Evolutionary conservation across 1,140 invertebrate genomes (phyloP).

Genomic region (Choristoneura fumiferana): DNA sequence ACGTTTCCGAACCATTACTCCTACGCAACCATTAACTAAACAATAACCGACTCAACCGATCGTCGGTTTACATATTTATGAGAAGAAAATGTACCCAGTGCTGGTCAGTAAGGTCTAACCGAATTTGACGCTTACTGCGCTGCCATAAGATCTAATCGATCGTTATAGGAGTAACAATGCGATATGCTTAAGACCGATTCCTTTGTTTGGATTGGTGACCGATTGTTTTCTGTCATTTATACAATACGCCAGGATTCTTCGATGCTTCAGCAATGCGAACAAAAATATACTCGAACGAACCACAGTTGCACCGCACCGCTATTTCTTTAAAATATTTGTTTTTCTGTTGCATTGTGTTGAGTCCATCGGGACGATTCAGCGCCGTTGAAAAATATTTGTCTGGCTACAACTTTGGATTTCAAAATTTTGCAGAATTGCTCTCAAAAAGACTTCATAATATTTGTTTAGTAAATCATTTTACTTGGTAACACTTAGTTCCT

Average conservation of each 20-base stretch:
- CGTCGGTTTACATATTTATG: constrained; percentile 34
- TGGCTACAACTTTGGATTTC: not conserved
- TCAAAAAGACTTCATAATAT: no score
- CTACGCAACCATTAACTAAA: constrained; percentile 35
- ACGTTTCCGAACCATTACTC: constrained; percentile 29
- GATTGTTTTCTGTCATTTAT: constrained; percentile 19
- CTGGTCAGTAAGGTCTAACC: not conserved
- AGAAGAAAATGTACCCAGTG: constrained; percentile 12
- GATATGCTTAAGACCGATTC: constrained; percentile 8
- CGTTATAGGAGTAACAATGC: constrained; percentile 2
- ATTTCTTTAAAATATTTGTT: constrained; percentile 15
- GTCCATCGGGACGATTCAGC: constrained; percentile 10
- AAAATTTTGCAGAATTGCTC: not conserved
- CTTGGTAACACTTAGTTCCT: no score
- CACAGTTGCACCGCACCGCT: not conserved
- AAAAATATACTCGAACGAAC: constrained; percentile 2
- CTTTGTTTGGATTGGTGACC: constrained; percentile 16
- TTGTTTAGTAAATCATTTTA: no score
- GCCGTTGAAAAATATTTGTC: constrained; percentile 13
- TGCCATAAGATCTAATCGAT: constrained; percentile 4
- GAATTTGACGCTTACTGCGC: constrained; percentile 2
- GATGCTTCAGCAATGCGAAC: not conserved
- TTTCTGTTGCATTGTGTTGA: constrained; percentile 9
- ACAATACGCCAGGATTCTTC: not conserved
- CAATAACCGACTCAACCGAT: constrained; percentile 27